Percentiles rank a stretch among this genome's conserved stretches.
Evolutionary conservation across 2,113 vertebrate species (phyloP).

Genomic region (Amphiprion percula): DNA sequence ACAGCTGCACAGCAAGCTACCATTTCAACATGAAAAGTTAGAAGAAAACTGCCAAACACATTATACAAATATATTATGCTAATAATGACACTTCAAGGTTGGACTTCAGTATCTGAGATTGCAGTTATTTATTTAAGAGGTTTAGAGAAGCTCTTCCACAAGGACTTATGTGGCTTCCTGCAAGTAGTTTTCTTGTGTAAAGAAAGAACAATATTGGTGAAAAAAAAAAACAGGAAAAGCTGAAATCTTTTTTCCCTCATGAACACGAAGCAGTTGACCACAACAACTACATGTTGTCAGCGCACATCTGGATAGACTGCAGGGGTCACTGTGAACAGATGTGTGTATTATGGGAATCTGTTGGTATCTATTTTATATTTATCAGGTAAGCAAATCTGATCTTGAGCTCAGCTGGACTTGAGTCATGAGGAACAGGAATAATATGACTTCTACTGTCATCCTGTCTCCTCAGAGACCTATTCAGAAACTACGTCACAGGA

Average conservation of each 20-base stretch:
- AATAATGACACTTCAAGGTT: too few species aligned
- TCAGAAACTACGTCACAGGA: slow-evolving; percentile 68
- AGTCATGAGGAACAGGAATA: slow-evolving; percentile 64
- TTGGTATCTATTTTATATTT: not conserved
- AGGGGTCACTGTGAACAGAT: not conserved
- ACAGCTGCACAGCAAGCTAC: too few species aligned
- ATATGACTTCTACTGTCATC: slow-evolving; percentile 59
- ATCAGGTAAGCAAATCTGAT: slow-evolving; percentile 31
- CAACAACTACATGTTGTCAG: not conserved
- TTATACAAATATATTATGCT: too few species aligned
- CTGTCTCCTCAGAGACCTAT: slow-evolving; percentile 62
- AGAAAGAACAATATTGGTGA: not conserved
- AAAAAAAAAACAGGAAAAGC: not conserved
- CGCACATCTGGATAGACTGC: not conserved
- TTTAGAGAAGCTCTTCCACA: too few species aligned
- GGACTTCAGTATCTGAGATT: too few species aligned
- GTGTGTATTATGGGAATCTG: not conserved
- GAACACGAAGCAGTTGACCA: not conserved
- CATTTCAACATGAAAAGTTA: too few species aligned
- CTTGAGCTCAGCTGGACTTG: slow-evolving; percentile 53
- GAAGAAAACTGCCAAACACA: too few species aligned
- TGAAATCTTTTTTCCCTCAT: not conserved
- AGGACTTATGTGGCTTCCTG: not conserved
- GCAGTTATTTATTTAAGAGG: too few species aligned
- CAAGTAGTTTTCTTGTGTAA: not conserved